phyloP scores from a whole-genome alignment of 2,888 invertebrate species.

The Ormyrus nitidulus region DNA sequence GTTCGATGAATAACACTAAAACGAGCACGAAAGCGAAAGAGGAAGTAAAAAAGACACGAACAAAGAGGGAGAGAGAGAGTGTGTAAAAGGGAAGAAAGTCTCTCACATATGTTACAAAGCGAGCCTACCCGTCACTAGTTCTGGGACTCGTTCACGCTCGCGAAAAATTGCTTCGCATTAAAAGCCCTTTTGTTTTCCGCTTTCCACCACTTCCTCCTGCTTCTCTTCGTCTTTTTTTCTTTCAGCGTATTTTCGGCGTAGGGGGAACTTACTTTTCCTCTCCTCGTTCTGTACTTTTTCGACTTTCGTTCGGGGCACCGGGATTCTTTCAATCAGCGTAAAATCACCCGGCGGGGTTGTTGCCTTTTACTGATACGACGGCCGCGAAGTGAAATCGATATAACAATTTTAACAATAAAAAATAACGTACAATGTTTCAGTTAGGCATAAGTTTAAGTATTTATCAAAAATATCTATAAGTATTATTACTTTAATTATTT shows the following conservation, averaged over 20 bases:
- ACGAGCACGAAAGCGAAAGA: not conserved
- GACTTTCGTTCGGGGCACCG: constrained; percentile 13
- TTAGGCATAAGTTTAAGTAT: not conserved
- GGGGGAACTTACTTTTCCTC: too few species aligned
- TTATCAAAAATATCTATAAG: not conserved
- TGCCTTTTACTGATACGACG: constrained; percentile 15
- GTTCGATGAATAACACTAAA: not conserved
- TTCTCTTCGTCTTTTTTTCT: not conserved
- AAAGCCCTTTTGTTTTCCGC: constrained; percentile 51
- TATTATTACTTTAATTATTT: too few species aligned
- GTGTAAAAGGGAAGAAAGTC: not conserved
- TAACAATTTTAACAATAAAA: not conserved
- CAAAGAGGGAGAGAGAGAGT: too few species aligned
- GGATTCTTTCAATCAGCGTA: constrained; percentile 26
- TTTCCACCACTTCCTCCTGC: constrained; percentile 11
- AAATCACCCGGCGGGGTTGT: not conserved
- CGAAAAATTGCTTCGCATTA: constrained; percentile 49
- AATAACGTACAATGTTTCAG: not conserved
- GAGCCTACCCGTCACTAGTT: not conserved
- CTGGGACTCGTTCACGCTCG: constrained; percentile 5
- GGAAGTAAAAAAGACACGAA: not conserved
- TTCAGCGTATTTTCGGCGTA: not conserved
- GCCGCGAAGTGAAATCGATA: not conserved
- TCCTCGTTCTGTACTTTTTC: not conserved
- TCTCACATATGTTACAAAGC: constrained; percentile 12